Evolutionary conservation across 1,140 invertebrate genomes (phyloP).

Genomic region (Apocrypta bakeri): DNA sequence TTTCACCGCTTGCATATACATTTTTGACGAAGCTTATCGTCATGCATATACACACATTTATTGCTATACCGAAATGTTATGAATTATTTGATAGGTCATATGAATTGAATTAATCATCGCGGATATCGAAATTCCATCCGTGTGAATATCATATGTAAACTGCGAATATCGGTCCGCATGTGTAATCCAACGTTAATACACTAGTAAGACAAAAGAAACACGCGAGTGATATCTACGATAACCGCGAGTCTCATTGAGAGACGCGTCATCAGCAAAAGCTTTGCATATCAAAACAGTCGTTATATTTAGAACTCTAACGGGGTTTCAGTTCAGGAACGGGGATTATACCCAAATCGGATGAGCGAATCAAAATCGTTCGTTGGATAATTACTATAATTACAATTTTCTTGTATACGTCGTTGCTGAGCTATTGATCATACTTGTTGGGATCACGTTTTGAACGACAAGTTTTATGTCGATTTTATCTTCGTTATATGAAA

Average conservation of each 20-base stretch:
- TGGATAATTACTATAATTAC: slow-evolving; percentile 19
- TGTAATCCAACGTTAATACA: neutral
- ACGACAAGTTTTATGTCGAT: slow-evolving; percentile 5
- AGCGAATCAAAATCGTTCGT: neutral
- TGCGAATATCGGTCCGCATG: neutral
- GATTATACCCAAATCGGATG: slow-evolving; percentile 2
- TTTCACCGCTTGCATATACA: no score
- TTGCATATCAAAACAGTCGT: slow-evolving; percentile 5
- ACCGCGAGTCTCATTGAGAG: neutral
- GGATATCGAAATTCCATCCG: no score
- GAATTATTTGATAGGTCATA: no score
- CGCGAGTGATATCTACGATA: neutral
- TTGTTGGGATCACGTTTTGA: neutral
- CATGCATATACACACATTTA: no score
- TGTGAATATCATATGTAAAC: neutral
- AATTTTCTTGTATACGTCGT: neutral
- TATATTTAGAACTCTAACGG: neutral
- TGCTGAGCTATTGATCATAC: slow-evolving; percentile 18
- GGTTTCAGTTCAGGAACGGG: slow-evolving; percentile 9
- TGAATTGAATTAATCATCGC: neutral
- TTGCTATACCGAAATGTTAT: no score
- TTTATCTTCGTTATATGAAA: no score
- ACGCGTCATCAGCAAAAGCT: neutral
- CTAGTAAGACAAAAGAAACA: neutral
- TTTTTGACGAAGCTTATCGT: no score